Base-by-base conservation (phyloP, 2,797 vertebrate genomes). In the Malacoraja senta region DNA sequence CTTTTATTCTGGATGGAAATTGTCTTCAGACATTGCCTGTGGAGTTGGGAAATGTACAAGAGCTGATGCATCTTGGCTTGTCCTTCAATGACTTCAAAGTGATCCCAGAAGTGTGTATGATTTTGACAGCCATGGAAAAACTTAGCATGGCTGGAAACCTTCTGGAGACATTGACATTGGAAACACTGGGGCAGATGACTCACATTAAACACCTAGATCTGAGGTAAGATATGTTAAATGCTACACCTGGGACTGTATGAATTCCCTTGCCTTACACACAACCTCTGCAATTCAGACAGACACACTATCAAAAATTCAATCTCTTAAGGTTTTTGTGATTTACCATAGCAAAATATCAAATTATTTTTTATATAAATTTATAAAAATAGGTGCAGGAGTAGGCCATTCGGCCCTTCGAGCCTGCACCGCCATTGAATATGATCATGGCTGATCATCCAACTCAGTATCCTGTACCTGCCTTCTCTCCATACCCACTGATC, bases 1-100 rank as follows among this genome's bases (percentile, higher is more conserved):
- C 96, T 0, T 97, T 99, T 93, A 98, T 96, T 95, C 96, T 99
- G 95, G 98, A 99, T 95, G 98, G 98, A 94, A 99, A 99, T 95
- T 96, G 96, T 94, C 96, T 99, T 94, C 97, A 95, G 8, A 96
- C 96, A 77, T 96, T 99, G 95, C 98, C 98, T 19, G 97, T 98
- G 94, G 98, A 99, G 95, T 94, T 99, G 94, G 98, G 97, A 94
- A 96, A 95, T 94, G 96, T 99, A 91, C 95, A 95, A 44, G 98
- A 98, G 95, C 98, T 99, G 94, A 97, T 96, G 94, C 97, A 96
- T 94, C 95, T 99, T 58, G 98, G 98, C 65, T 97, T 99, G 88
- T 98, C 98, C 94, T 99, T 99, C 95, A 99, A 99, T 94, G 97
- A 97, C 94, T 98, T 99, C 94, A 95, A 95, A 94, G 95, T 96